A percentile compares a stretch with the other conserved stretches of the same genome.
phyloP scores from a whole-genome alignment of 2,888 invertebrate species.

The Tortrix viridana region DNA sequence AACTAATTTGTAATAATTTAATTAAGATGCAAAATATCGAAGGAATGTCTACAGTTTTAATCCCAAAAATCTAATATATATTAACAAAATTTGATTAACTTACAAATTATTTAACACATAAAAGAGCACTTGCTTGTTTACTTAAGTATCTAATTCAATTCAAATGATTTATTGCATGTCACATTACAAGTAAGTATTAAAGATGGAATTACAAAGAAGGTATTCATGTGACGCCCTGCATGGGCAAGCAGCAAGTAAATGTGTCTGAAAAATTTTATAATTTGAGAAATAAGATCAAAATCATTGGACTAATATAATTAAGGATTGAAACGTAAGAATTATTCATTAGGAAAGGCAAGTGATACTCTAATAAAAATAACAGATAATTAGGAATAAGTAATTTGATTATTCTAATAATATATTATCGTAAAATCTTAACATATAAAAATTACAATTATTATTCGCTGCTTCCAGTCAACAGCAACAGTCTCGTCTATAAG shows the following conservation, averaged over 20 bases:
- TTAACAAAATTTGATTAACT: conserved; percentile 11
- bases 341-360: conserved; percentile 2
- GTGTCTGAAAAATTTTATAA: too few relatives aligned
- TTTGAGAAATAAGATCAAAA: too few relatives aligned
- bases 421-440: conserved; percentile 12
- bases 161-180: too few relatives aligned
- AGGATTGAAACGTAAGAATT: too few relatives aligned
- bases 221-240: too few relatives aligned
- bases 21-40: not conserved
- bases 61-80: not conserved
- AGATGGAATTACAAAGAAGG: too few relatives aligned
- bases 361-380: conserved; percentile 6
- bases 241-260: not conserved
- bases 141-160: not conserved
- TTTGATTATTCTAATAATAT: not conserved
- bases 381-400: conserved; percentile 5
- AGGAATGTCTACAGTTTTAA: conserved; percentile 22
- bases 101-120: conserved; percentile 13
- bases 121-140: conserved; percentile 2
- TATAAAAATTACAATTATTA: conserved; percentile 18
- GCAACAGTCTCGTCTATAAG: not conserved
- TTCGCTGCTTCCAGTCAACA: conserved; percentile 6
- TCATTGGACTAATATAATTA: too few relatives aligned
- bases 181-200: too few relatives aligned
- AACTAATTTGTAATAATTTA: not conserved